A percentile compares a stretch with the other conserved stretches of the same genome.
These are phyloP conservation scores for Nephrotoma flavescens DNA, from an alignment of 2,888 invertebrate genomes.

Conservation along the genomic window DNA sequence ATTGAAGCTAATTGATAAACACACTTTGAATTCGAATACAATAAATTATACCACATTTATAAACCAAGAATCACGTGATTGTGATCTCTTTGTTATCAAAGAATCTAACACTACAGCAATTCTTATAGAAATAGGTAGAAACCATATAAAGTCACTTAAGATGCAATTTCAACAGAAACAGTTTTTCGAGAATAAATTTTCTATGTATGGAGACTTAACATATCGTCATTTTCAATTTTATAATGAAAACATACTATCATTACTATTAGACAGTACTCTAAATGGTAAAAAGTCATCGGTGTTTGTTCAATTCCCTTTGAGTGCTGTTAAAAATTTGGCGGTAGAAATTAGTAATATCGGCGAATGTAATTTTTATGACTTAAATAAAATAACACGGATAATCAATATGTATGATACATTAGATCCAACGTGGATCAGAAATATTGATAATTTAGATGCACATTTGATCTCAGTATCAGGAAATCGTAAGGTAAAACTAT, in stretches of 20 bases:
- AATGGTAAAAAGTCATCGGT: slow-evolving; percentile 36
- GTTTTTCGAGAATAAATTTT: slow-evolving; percentile 22
- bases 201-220: slow-evolving; percentile 25
- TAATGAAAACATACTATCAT: slow-evolving; percentile 45
- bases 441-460: slow-evolving; percentile 50
- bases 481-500: slow-evolving; percentile 33
- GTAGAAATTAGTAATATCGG: slow-evolving; percentile 21
- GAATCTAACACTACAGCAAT: slow-evolving; percentile 28
- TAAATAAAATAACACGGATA: slow-evolving; percentile 17
- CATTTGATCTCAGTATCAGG: slow-evolving; percentile 72
- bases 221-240: slow-evolving; percentile 65
- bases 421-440: slow-evolving; percentile 38
- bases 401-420: slow-evolving; percentile 39
- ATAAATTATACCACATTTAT: not conserved
- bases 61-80: slow-evolving; percentile 26
- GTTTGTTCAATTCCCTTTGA: slow-evolving; percentile 33
- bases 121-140: slow-evolving; percentile 23
- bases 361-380: slow-evolving; percentile 18
- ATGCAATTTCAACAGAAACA: slow-evolving; percentile 37
- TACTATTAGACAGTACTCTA: slow-evolving; percentile 44
- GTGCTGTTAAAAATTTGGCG: slow-evolving; percentile 28
- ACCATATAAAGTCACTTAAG: slow-evolving; percentile 35
- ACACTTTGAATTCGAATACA: not conserved
- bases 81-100: slow-evolving; percentile 38
- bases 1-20: slow-evolving; percentile 34